These are phyloP conservation scores for Conus canariensis DNA, from an alignment of 2,888 invertebrate species.

Conservation along the genomic window DNA sequence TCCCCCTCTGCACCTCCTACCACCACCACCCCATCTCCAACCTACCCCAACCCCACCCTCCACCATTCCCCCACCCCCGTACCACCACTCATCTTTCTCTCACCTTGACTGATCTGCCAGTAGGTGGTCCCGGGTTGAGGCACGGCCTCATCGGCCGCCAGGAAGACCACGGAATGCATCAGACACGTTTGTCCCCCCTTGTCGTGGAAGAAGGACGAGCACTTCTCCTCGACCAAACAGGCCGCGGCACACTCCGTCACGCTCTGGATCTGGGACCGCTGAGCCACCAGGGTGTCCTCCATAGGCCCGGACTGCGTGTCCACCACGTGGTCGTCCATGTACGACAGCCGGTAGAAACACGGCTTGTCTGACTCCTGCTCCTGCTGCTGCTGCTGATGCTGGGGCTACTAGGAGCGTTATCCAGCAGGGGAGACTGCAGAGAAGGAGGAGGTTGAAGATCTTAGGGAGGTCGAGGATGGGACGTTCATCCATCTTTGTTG, in stretches of 20 bases:
- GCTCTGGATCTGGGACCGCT: not conserved
- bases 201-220: conserved; percentile 42
- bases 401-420: not conserved
- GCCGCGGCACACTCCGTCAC: conserved; percentile 18
- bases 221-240: conserved; percentile 38
- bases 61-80: no score
- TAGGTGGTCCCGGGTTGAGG: conserved; percentile 32
- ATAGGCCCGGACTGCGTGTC: not conserved
- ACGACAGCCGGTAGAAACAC: conserved; percentile 21
- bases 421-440: not conserved
- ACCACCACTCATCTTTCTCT: not conserved
- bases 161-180: conserved; percentile 43
- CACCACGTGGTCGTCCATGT: conserved; percentile 41
- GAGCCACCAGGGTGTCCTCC: conserved; percentile 25
- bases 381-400: not conserved
- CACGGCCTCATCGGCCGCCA: conserved; percentile 24
- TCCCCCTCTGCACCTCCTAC: no score
- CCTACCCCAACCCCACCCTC: no score
- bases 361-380: not conserved
- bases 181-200: conserved; percentile 6
- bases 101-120: conserved; percentile 45
- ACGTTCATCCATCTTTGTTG: not conserved
- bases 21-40: no score
- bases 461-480: no score
- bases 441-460: not conserved